Evolutionary conservation across 2,888 invertebrate species (phyloP).

Genomic region (Torymus texanus): DNA sequence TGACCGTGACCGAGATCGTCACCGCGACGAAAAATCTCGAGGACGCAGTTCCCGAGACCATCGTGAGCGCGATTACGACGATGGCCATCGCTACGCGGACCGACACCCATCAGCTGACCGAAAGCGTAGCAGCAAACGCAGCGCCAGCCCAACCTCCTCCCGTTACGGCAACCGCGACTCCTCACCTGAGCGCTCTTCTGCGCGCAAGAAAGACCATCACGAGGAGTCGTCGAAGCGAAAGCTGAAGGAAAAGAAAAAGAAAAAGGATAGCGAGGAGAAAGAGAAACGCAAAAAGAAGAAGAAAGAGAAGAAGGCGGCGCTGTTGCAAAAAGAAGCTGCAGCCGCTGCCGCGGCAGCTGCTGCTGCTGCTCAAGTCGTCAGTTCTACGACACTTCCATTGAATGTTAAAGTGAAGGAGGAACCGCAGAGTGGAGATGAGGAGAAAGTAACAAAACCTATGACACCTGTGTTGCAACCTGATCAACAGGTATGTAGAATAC

Average conservation of each 20-base stretch:
- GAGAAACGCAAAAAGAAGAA: slow-evolving; percentile 77
- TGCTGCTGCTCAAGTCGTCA: slow-evolving; percentile 2
- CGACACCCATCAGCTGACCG: slow-evolving; percentile 66
- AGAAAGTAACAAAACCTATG: not conserved
- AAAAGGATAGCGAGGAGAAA: slow-evolving; percentile 78
- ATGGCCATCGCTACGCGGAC: slow-evolving; percentile 76
- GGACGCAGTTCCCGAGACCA: slow-evolving; percentile 72
- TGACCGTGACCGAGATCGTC: slow-evolving; percentile 67
- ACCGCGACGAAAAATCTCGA: slow-evolving; percentile 73
- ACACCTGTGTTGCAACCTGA: no score
- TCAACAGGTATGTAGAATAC: no score
- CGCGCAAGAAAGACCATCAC: slow-evolving; percentile 68
- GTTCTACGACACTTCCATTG: slow-evolving; percentile 20
- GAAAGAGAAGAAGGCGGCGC: slow-evolving; percentile 71
- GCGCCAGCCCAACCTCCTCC: slow-evolving; percentile 69
- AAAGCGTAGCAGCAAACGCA: slow-evolving; percentile 73
- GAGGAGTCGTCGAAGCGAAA: slow-evolving; percentile 68
- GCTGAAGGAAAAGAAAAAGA: slow-evolving; percentile 75
- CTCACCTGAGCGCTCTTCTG: slow-evolving; percentile 65
- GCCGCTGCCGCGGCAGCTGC: slow-evolving; percentile 50
- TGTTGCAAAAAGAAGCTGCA: slow-evolving; percentile 67
- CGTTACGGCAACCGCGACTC: slow-evolving; percentile 74
- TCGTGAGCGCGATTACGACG: slow-evolving; percentile 69
- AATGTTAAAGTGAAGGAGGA: slow-evolving; percentile 52
- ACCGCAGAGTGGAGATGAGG: slow-evolving; percentile 44